Percentiles rank a stretch among this genome's conserved stretches.
Conservation (phyloP, 1,140 invertebrate genomes). For the Alviniconcha marisindica region DNA sequence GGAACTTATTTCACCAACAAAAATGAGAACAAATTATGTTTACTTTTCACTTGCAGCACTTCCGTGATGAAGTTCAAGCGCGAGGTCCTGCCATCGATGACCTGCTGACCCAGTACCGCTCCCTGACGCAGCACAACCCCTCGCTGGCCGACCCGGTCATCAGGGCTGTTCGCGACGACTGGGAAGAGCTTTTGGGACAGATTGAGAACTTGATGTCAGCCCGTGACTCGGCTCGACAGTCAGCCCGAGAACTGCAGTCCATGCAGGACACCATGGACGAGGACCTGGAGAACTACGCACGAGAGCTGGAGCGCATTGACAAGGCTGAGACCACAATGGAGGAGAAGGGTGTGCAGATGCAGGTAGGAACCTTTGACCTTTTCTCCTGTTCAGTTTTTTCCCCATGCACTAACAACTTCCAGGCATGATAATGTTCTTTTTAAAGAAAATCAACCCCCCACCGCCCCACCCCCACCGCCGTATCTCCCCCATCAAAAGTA, state of each 20-base stretch:
- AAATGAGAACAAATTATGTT: too few species aligned
- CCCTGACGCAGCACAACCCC: slow-evolving; percentile 69
- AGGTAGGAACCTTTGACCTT: slow-evolving; percentile 60
- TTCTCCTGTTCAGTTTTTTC: not conserved
- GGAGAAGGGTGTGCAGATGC: slow-evolving; percentile 85
- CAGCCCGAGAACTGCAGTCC: slow-evolving; percentile 61
- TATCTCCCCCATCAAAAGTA: too few species aligned
- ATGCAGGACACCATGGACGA: slow-evolving; percentile 67
- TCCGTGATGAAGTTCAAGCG: slow-evolving; percentile 65
- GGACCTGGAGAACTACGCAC: slow-evolving; percentile 68
- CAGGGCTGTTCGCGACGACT: slow-evolving; percentile 68
- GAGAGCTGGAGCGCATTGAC: slow-evolving; percentile 70
- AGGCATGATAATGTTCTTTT: not conserved
- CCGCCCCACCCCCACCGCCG: too few species aligned
- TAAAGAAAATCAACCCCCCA: too few species aligned
- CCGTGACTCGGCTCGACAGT: slow-evolving; percentile 56
- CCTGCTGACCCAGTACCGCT: slow-evolving; percentile 59
- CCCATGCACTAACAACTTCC: not conserved
- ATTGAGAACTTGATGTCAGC: slow-evolving; percentile 67
- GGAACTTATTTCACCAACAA: not conserved
- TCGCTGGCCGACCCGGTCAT: slow-evolving; percentile 66
- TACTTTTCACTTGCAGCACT: slow-evolving; percentile 42
- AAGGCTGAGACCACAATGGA: slow-evolving; percentile 56
- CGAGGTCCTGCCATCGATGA: slow-evolving; percentile 64
- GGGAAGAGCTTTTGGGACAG: slow-evolving; percentile 69